phyloP scores from a whole-genome alignment of 2,113 vertebrate species.

The Lophochroa leadbeateri region DNA sequence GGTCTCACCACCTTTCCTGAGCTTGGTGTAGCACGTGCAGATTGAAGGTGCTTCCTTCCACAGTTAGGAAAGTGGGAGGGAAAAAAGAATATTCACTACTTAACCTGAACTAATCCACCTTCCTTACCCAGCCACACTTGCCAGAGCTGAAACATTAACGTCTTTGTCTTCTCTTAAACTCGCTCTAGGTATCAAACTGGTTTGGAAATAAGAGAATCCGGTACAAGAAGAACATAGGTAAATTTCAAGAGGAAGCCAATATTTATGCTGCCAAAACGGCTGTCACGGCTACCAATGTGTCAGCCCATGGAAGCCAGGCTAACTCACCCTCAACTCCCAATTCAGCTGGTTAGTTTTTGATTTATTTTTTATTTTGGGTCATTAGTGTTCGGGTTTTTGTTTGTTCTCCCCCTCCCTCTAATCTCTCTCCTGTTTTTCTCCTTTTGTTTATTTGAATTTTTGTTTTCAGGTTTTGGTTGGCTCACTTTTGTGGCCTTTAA shows the following conservation, averaged over 20 bases:
- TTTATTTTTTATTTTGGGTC: conserved; percentile 66
- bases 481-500: not conserved
- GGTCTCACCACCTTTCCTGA: not conserved
- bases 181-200: conserved; percentile 97
- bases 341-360: conserved; percentile 92
- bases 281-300: conserved; percentile 95
- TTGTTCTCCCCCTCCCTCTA: not conserved
- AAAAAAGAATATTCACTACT: not conserved
- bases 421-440: conserved; percentile 6
- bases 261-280: conserved; percentile 99
- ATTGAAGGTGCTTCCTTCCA: not conserved
- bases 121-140: not conserved
- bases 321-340: conserved; percentile 99
- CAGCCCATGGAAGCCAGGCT: conserved; percentile 98
- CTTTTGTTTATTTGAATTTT: not conserved
- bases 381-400: conserved; percentile 27
- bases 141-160: not conserved
- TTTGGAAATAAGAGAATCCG: conserved; percentile 99
- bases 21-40: accelerated
- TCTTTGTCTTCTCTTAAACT: conserved; percentile 60
- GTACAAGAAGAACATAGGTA: conserved; percentile 99
- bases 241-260: conserved; percentile 99
- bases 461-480: not conserved
- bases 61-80: not conserved
- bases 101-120: not conserved